Evolutionary conservation across 2,113 vertebrate genomes (phyloP), one percentile per base, ranked within the genome.

Genomic region (Rhinoderma darwinii): DNA sequence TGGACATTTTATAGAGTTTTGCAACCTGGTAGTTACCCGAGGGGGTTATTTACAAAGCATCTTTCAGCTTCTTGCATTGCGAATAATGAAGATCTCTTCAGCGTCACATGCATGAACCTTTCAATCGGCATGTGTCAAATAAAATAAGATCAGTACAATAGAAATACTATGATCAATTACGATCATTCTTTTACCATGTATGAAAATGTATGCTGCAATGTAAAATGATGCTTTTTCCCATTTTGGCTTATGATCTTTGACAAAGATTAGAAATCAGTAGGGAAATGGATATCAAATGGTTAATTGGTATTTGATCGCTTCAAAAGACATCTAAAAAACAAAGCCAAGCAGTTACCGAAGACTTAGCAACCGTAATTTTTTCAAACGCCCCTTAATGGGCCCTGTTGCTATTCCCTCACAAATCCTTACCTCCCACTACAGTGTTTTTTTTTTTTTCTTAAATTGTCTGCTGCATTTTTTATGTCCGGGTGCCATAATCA

Each of bases 141-240:
- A n/a, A n/a, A n/a, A n/a, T 68, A 68, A 35, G 5, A 35, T 68
- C 9, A 18, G 32, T 37, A 22, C 14, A 70, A 22, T 39, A 14
- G 0, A 32, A 66, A 66, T 30, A 7, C 17, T 22, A 18, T 9
- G 6, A n/a, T 25, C 35, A 41, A 25, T 39, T 10, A 25, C 41
- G 68, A 12, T 39, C 0, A 41, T 72, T 41, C 1, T 25, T 37
- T 72, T 20, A 25, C 68, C 68, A 72, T 72, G 68, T 41, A 72
- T 72, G 18, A 72, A 72, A 41, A 72, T 72, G 20, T 72, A 72
- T 72, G 68, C 37, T 41, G 20, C 37, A 70, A 72, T 72, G 68
- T 25, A 35, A 22, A 39, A 72, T 39, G 7, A 72, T 41, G 68
- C 68, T 72, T 72, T 72, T 41, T 25, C 37, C 30, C 35, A 39